Evolutionary conservation across 2,797 vertebrate species (phyloP).

Genomic region (Channa striata): DNA sequence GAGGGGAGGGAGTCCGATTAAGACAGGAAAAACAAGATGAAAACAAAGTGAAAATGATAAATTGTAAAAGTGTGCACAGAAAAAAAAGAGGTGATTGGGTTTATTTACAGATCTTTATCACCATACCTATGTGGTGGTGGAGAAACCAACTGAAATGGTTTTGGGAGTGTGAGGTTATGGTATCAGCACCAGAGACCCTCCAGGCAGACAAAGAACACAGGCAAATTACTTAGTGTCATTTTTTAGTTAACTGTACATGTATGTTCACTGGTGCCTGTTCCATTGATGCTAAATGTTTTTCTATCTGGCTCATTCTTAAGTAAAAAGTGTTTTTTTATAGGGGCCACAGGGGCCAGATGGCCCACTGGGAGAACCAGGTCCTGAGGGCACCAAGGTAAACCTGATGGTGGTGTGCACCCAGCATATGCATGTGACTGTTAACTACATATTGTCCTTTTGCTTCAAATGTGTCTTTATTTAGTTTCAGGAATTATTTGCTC

Average conservation of each 20-base stretch:
- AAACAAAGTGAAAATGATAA: not conserved
- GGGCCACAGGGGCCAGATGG: conserved; percentile 93
- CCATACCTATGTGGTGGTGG: conserved; percentile 9
- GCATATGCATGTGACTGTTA: too few species aligned
- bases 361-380: conserved; percentile 89
- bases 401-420: too few species aligned
- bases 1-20: conserved; percentile 13
- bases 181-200: conserved; percentile 10
- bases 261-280: not conserved
- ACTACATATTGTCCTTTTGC: not conserved
- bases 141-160: conserved; percentile 38
- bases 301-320: conserved; percentile 13
- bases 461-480: conserved; percentile 1
- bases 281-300: conserved; percentile 11
- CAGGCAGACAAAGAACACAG: conserved; percentile 14
- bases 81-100: not conserved
- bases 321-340: conserved; percentile 75
- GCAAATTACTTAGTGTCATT: conserved; percentile 33
- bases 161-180: conserved; percentile 3
- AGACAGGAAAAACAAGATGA: conserved; percentile 23
- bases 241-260: not conserved
- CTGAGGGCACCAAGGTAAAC: conserved; percentile 90
- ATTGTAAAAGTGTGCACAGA: conserved; percentile 6
- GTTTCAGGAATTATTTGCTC: not conserved
- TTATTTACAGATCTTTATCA: conserved; percentile 50